Base-by-base conservation (phyloP, 2,113 vertebrate species). In the Dasyprocta punctata region DNA sequence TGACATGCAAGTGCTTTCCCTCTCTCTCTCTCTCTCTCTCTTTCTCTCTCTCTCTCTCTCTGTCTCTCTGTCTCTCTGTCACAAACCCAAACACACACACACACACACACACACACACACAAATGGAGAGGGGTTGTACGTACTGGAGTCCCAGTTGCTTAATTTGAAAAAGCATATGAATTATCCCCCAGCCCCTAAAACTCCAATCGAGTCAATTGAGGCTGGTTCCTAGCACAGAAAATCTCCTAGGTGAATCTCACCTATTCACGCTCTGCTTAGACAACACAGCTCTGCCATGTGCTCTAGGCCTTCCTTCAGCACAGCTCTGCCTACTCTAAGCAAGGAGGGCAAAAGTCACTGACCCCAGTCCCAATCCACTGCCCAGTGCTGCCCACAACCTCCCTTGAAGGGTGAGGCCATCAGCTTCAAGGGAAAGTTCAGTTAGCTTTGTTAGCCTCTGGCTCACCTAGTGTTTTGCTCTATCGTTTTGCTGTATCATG, bases 391-490 rank as follows among this genome's bases (percentile, higher is more conserved):
- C 78, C 86, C 28, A 36, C n/a, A 65, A 14, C 33, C 16, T 89
- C 93, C 47, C 38, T 38, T n/a, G 47, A 90, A 86, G 52, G 58
- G n/a, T 67, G 28, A 56, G 30, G 44, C 44, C 58, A 4, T 33
- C 10, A 12, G 28, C 78, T 52, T 88, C 3, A 2, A 5, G 26
- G 7, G 78, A 47, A 86, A 93, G 36, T 38, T 61, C 49, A 82
- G 20, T 3, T n/a, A 33, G 16, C n/a, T 22, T 44, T 22, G 2
- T 26, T 17, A 47, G 33, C 58, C 60, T 38, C 63, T 33, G 38
- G 49, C 63, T 97, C 84, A 97, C 13, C 7, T 41, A 0, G 4
- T 77, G 11, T 96, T 85, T 65, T 96, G n/a, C 30, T 94, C 89
- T 61, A 5, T 86, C 78, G 9, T 97, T 84, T 67, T 95, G 38